A percentile compares a stretch with the other conserved stretches of the same genome.
Conservation (phyloP, 2,888 invertebrate species). For the Mythimna albipuncta region DNA sequence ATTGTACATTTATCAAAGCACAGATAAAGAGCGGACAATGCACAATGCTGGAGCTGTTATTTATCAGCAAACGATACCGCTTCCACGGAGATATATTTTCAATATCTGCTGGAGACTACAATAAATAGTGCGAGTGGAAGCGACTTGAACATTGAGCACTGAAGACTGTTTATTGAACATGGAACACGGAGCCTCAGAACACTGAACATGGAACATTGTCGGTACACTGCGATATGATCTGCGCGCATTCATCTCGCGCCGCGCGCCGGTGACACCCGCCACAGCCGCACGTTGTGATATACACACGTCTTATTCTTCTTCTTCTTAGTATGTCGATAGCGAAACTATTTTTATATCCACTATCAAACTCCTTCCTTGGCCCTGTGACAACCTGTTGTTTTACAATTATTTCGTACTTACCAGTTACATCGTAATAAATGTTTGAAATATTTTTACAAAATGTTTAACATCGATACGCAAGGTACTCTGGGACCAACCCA, state of each 20-base stretch:
- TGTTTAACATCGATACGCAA: background rate
- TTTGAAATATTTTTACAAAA: background rate
- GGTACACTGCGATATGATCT: slow-evolving; percentile 18
- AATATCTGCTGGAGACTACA: slow-evolving; percentile 35
- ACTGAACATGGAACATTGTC: background rate
- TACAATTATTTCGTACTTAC: background rate
- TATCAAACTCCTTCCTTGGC: too few relatives aligned
- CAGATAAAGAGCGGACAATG: slow-evolving; percentile 10
- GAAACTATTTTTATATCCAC: too few relatives aligned
- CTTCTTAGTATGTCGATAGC: too few relatives aligned
- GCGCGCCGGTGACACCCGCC: too few relatives aligned
- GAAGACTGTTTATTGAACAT: slow-evolving; percentile 10
- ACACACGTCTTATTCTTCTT: background rate
- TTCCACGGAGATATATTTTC: slow-evolving; percentile 35
- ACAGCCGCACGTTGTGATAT: background rate
- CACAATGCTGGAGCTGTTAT: slow-evolving; percentile 16
- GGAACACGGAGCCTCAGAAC: slow-evolving; percentile 5
- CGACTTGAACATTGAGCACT: slow-evolving; percentile 18
- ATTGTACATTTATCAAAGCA: slow-evolving; percentile 5
- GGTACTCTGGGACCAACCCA: too few relatives aligned
- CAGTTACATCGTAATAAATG: background rate
- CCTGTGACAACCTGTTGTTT: background rate
- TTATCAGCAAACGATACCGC: slow-evolving; percentile 22
- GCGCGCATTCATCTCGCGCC: slow-evolving; percentile 15
- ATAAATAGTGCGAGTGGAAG: slow-evolving; percentile 25